Percentiles rank a stretch among this genome's conserved stretches.
These are phyloP conservation scores for Neogobius melanostomus DNA, from an alignment of 2,113 vertebrate species.

Conservation along the genomic window DNA sequence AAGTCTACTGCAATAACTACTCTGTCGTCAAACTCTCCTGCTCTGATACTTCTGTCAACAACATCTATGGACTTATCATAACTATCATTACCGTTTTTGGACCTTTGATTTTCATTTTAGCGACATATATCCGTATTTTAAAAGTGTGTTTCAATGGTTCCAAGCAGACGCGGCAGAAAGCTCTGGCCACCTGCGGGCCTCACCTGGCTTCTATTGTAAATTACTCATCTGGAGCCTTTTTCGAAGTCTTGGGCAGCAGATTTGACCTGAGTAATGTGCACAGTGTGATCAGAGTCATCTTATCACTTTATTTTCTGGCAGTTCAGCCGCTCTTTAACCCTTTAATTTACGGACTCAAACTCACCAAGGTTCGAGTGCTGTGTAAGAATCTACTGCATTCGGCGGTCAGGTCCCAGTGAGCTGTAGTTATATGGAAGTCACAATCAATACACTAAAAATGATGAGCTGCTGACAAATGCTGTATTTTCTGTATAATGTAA, in stretches of 20 bases:
- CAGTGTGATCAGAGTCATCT: constrained; percentile 19
- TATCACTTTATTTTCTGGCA: constrained; percentile 15
- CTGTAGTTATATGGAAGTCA: too few species aligned
- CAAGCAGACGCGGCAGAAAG: background rate
- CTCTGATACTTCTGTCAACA: constrained; percentile 5
- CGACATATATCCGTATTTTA: constrained; percentile 37
- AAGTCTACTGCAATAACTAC: constrained; percentile 66
- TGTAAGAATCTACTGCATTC: too few species aligned
- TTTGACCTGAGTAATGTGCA: background rate
- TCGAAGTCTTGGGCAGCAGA: background rate
- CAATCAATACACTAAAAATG: too few species aligned
- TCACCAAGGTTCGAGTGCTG: too few species aligned
- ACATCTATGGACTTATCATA: constrained; percentile 42
- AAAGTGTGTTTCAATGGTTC: background rate
- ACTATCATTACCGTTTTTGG: constrained; percentile 5
- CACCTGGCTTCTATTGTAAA: background rate
- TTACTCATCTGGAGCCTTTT: background rate
- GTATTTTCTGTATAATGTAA: too few species aligned
- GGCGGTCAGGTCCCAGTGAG: too few species aligned
- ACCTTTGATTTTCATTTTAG: constrained; percentile 23
- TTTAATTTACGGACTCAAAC: constrained; percentile 21
- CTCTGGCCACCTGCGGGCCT: constrained; percentile 25
- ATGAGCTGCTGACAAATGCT: too few species aligned
- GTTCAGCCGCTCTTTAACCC: constrained; percentile 56
- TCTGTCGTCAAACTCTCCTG: constrained; percentile 62